Evolutionary conservation across 1,140 invertebrate genomes (phyloP).

Genomic region (Prorops nasuta): DNA sequence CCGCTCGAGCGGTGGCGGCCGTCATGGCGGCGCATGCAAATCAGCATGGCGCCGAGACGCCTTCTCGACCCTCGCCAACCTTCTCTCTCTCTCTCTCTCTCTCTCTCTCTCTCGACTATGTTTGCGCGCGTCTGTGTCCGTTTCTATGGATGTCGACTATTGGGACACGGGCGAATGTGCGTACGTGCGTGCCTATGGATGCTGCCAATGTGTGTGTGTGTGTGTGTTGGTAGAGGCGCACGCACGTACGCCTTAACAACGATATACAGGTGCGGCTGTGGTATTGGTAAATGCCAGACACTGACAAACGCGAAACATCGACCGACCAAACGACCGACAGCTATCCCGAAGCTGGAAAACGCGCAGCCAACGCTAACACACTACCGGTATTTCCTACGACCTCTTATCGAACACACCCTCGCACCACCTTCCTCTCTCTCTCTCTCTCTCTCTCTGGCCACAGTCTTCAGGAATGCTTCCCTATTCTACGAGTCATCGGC

Average conservation of each 20-base stretch:
- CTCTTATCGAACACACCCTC: conserved; percentile 27
- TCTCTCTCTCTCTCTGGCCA: conserved; percentile 5
- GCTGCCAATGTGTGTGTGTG: not conserved
- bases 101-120: conserved; percentile 11
- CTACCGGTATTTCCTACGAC: conserved; percentile 43
- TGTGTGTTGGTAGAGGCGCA: conserved; percentile 2
- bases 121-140: no score
- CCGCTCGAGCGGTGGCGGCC: conserved; percentile 41
- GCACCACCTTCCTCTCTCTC: conserved; percentile 1
- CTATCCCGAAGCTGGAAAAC: conserved; percentile 32
- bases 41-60: conserved; percentile 58
- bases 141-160: no score
- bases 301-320: conserved; percentile 51
- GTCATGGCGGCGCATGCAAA: conserved; percentile 59
- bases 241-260: conserved; percentile 5
- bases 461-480: not conserved
- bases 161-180: conserved; percentile 16
- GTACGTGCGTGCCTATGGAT: conserved; percentile 6
- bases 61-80: conserved; percentile 31
- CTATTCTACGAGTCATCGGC: not conserved
- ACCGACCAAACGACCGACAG: conserved; percentile 45
- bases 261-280: no score
- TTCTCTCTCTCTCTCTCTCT: conserved; percentile 8
- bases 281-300: no score
- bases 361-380: conserved; percentile 27